Conservation (phyloP, 2,797 vertebrate species). For the Rallus crepitans region DNA sequence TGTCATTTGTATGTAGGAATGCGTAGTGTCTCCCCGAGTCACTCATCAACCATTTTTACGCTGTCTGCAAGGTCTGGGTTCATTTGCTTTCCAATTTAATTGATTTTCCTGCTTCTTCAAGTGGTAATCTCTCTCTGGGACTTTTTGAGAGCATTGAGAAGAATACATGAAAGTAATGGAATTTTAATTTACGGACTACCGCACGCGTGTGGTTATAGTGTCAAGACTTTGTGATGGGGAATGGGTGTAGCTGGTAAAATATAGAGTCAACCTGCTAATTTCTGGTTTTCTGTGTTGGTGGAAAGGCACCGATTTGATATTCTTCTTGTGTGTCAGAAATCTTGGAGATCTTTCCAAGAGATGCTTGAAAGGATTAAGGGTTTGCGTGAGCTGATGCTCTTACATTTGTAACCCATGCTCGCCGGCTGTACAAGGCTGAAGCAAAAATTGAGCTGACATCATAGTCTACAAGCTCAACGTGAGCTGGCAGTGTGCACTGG, state of each 20-base stretch:
- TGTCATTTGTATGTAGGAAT: background rate
- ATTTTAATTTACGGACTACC: background rate
- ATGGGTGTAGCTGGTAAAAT: background rate
- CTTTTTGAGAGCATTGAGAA: background rate
- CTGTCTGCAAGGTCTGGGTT: background rate
- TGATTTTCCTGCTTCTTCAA: background rate
- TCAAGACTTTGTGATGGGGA: background rate
- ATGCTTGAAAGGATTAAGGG: background rate
- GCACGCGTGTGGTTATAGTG: fast-evolving
- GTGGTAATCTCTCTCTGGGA: background rate
- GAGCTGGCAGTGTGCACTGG: too few species aligned
- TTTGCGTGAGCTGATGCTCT: background rate
- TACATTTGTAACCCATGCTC: fast-evolving
- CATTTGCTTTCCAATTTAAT: background rate
- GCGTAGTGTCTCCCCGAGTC: background rate
- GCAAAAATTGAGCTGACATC: fast-evolving
- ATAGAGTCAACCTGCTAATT: fast-evolving
- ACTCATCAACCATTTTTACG: background rate
- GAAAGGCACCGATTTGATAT: background rate
- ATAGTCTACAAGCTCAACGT: too few species aligned
- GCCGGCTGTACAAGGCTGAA: background rate
- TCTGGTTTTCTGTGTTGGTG: background rate
- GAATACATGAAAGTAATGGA: background rate
- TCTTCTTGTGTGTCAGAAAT: background rate
- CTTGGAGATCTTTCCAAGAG: background rate